These are phyloP conservation scores for Probaryconus sp. DNA, from an alignment of 1,140 invertebrate species.

Conservation along the genomic window DNA sequence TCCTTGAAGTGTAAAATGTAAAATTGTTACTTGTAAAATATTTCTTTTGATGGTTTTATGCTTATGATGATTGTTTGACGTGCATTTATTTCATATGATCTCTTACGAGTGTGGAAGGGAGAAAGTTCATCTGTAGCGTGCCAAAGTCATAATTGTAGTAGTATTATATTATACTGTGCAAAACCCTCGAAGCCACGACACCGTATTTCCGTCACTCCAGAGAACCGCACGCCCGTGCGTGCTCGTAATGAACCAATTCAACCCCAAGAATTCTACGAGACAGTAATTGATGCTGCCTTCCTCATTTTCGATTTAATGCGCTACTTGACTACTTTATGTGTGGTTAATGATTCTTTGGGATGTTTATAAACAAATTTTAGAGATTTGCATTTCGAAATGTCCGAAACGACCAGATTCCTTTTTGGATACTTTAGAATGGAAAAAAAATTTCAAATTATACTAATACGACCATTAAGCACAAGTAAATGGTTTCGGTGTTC, in stretches of 20 bases:
- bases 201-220: background rate
- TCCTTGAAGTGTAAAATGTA: too few species aligned
- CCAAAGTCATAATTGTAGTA: background rate
- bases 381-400: conserved; percentile 21
- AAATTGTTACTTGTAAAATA: too few species aligned
- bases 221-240: conserved; percentile 7
- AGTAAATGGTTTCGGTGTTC: too few species aligned
- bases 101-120: too few species aligned
- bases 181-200: background rate
- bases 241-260: conserved; percentile 28
- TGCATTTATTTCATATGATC: too few species aligned
- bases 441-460: too few species aligned
- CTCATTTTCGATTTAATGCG: conserved; percentile 39
- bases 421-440: too few species aligned
- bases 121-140: background rate
- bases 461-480: too few species aligned
- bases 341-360: conserved; percentile 17
- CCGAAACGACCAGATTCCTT: background rate
- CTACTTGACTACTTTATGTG: conserved; percentile 20
- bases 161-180: background rate
- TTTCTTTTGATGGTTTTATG: too few species aligned
- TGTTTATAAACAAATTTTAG: conserved; percentile 9
- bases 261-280: conserved; percentile 7
- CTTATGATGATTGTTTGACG: too few species aligned
- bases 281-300: conserved; percentile 26